Evolutionary conservation across 2,888 invertebrate genomes (phyloP).

Genomic region (Stenoptilia bipunctidactyla): DNA sequence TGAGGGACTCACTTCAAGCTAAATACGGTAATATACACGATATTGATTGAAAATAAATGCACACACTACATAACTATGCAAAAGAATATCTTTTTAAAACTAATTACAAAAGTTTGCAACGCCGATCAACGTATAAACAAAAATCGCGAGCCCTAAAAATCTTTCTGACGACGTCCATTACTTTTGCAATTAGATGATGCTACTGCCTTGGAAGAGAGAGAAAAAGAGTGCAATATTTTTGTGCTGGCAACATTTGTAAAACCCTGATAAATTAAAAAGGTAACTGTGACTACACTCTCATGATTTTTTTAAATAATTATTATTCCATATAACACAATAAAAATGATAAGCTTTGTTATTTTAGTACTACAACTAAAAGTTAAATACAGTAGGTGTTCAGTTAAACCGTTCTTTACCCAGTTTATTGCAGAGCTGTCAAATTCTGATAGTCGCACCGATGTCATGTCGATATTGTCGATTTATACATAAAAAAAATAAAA

Average conservation of each 20-base stretch:
- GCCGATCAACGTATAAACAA: slow-evolving; percentile 66
- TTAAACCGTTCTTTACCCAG: too few species aligned
- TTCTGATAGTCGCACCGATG: background rate
- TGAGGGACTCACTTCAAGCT: slow-evolving; percentile 32
- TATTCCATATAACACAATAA: too few species aligned
- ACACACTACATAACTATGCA: slow-evolving; percentile 52
- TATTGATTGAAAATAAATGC: slow-evolving; percentile 37
- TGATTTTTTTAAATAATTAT: too few species aligned
- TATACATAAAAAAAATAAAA: background rate
- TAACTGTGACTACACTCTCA: too few species aligned
- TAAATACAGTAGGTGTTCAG: too few species aligned
- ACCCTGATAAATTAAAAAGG: slow-evolving; percentile 12
- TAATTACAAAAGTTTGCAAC: slow-evolving; percentile 62
- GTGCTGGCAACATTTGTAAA: slow-evolving; percentile 42
- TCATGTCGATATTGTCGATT: background rate
- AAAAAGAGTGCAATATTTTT: slow-evolving; percentile 55
- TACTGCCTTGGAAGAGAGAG: slow-evolving; percentile 57
- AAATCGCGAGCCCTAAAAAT: slow-evolving; percentile 49
- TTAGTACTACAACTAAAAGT: too few species aligned
- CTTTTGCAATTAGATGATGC: slow-evolving; percentile 53
- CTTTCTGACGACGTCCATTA: slow-evolving; percentile 58
- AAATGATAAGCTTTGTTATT: too few species aligned
- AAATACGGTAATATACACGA: slow-evolving; percentile 41
- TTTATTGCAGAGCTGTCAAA: too few species aligned
- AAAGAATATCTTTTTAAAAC: slow-evolving; percentile 48